phyloP scores from a whole-genome alignment of 1,140 invertebrate genomes.

The Temnothorax nylanderi region DNA sequence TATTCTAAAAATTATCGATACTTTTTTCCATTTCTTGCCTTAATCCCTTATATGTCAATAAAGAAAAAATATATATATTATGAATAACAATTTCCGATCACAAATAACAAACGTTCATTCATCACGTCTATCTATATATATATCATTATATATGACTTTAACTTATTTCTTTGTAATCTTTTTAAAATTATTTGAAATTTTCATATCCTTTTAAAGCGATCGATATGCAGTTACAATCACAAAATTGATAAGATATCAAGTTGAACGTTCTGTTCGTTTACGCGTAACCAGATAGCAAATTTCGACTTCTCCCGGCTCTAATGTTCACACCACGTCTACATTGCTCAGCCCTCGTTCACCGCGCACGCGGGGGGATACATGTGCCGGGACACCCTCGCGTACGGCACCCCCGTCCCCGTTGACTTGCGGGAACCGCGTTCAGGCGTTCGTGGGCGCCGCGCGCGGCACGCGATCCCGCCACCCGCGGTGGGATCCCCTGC shows the following conservation, averaged over 20 bases:
- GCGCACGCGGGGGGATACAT: neutral
- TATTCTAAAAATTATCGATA: neutral
- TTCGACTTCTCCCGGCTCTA: neutral
- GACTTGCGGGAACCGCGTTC: constrained; percentile 57
- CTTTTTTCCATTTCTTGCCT: neutral
- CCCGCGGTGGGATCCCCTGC: constrained; percentile 28
- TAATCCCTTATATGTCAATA: neutral
- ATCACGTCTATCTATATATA: neutral
- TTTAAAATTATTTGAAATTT: neutral
- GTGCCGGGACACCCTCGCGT: constrained; percentile 3
- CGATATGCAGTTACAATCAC: neutral
- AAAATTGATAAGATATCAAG: neutral
- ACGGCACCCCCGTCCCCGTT: constrained; percentile 15
- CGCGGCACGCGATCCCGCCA: constrained; percentile 69
- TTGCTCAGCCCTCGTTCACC: neutral
- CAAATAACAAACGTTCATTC: neutral
- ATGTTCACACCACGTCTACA: neutral
- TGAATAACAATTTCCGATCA: neutral
- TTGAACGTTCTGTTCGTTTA: neutral
- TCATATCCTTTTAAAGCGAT: neutral
- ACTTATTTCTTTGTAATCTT: neutral
- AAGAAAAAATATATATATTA: neutral
- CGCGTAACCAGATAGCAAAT: neutral
- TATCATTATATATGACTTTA: neutral
- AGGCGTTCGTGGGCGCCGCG: constrained; percentile 67